A percentile compares a stretch with the other conserved stretches of the same genome.
These are phyloP conservation scores for Ivindomyrus marchei DNA, from an alignment of 2,113 vertebrate genomes.

Conservation along the genomic window DNA sequence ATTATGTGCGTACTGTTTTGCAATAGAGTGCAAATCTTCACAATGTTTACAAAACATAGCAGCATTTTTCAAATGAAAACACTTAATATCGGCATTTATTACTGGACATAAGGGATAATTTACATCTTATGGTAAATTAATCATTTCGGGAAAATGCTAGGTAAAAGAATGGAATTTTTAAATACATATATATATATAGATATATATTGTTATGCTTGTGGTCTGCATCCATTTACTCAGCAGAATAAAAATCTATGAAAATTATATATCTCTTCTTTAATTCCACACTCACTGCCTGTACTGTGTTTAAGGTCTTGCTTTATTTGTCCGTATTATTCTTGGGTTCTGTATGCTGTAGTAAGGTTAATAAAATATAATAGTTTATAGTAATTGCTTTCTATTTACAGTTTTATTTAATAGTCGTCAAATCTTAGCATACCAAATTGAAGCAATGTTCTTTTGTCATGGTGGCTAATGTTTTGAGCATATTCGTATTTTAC, in stretches of 20 bases:
- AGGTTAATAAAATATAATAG: conserved; percentile 17
- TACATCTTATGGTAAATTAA: background rate
- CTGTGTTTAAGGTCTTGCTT: conserved; percentile 6
- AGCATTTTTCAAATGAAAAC: background rate
- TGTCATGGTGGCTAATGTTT: background rate
- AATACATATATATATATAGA: background rate
- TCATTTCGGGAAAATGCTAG: background rate
- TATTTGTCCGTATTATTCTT: conserved; percentile 3
- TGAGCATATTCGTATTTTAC: background rate
- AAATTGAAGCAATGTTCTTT: background rate
- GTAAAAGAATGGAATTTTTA: background rate
- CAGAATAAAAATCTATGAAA: background rate
- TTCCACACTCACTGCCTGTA: background rate
- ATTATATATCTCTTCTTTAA: background rate
- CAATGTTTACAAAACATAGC: background rate
- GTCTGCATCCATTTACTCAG: background rate
- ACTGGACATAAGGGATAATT: background rate
- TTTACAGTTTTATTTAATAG: background rate
- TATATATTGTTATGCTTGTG: background rate
- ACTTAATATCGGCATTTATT: background rate
- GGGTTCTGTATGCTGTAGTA: conserved; percentile 6
- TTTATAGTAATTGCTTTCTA: conserved; percentile 6
- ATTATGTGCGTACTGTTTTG: background rate
- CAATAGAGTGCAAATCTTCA: background rate
- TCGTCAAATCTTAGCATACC: background rate